These are phyloP conservation scores for Nanorana parkeri DNA, from an alignment of 2,113 vertebrate genomes.

Conservation along the genomic window DNA sequence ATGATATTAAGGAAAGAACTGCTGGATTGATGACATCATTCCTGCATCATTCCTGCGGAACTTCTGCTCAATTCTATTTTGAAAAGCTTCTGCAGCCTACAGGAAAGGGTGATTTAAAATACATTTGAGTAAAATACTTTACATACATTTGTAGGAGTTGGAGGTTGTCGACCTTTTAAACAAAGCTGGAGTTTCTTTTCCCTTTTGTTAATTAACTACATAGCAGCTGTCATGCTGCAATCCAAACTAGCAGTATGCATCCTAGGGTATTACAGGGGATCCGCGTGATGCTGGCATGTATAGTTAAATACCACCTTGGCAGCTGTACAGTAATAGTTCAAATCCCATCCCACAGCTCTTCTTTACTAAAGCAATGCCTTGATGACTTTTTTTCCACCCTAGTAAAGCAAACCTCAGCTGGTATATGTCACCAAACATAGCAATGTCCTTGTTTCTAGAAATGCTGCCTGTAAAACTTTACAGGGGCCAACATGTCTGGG, in stretches of 20 bases:
- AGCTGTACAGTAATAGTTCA: slow-evolving; percentile 21
- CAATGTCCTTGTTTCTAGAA: slow-evolving; percentile 29
- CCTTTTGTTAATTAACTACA: too few species aligned
- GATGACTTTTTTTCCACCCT: slow-evolving; percentile 25
- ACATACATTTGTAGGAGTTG: too few species aligned
- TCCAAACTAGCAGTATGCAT: not conserved
- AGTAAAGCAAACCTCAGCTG: slow-evolving; percentile 33
- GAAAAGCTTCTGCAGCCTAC: too few species aligned
- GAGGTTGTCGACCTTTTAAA: not conserved
- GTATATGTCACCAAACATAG: slow-evolving; percentile 36
- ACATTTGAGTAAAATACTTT: too few species aligned
- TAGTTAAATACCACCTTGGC: slow-evolving; percentile 46
- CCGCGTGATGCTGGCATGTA: slow-evolving; percentile 23
- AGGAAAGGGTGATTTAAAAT: too few species aligned
- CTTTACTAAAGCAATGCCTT: slow-evolving; percentile 45
- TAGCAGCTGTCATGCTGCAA: slow-evolving; percentile 41
- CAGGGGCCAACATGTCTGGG: slow-evolving; percentile 18
- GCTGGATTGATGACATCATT: too few species aligned
- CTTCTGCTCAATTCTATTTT: too few species aligned
- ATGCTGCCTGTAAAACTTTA: slow-evolving; percentile 26
- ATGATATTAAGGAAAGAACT: too few species aligned
- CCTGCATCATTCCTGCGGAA: too few species aligned
- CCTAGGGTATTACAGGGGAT: slow-evolving; percentile 2
- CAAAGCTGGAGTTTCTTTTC: not conserved
- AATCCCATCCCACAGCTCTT: slow-evolving; percentile 36